These are phyloP conservation scores for Platyrinchus mystaceus DNA, from an alignment of 2,797 vertebrate genomes.

Conservation along the genomic window DNA sequence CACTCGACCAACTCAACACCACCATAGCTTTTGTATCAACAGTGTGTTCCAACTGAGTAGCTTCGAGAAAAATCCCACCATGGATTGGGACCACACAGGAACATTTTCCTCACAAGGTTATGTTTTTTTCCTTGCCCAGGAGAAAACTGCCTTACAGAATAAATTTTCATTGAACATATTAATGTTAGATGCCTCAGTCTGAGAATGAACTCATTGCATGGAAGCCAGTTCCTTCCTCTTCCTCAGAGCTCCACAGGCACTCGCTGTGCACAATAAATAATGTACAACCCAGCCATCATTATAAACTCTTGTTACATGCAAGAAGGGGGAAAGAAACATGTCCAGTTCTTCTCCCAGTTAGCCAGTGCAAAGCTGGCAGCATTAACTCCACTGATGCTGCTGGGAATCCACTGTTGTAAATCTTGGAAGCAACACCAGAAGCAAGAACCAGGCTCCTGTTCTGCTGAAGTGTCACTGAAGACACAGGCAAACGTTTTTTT, in stretches of 20 bases:
- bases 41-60: not conserved
- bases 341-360: not conserved
- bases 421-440: not conserved
- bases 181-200: not conserved
- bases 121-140: not conserved
- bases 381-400: not conserved
- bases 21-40: not conserved
- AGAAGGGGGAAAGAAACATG: not conserved
- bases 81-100: accelerated
- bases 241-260: not conserved
- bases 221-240: not conserved
- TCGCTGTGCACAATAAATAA: slow-evolving; percentile 24
- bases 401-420: not conserved
- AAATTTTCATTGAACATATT: slow-evolving; percentile 44
- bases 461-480: not conserved
- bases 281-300: slow-evolving; percentile 15
- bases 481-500: not conserved
- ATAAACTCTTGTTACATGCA: not conserved
- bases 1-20: not conserved
- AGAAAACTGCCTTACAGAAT: slow-evolving; percentile 21
- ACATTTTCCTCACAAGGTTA: not conserved
- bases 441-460: not conserved
- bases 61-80: not conserved
- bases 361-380: not conserved
- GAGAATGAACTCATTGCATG: not conserved